Percentiles rank a stretch among this genome's conserved stretches.
These are phyloP conservation scores for Coreoperca whiteheadi DNA, from an alignment of 2,113 vertebrate genomes.

Conservation along the genomic window DNA sequence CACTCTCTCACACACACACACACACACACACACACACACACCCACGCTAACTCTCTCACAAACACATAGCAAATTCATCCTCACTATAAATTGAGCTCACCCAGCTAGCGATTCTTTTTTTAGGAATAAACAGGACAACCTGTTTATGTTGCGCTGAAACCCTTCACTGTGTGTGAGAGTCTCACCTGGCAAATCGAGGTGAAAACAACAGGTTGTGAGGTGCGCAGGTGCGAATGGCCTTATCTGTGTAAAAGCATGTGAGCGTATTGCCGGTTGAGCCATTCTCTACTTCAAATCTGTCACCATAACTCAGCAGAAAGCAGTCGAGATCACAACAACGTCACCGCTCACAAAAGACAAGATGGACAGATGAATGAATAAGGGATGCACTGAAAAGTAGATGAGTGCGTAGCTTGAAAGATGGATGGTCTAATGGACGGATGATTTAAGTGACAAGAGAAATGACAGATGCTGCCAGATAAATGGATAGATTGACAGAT, in stretches of 20 bases:
- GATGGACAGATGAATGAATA: conserved; percentile 64
- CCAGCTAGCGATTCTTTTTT: conserved; percentile 26
- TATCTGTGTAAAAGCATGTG: conserved; percentile 36
- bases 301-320: conserved; percentile 50
- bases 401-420: conserved; percentile 64
- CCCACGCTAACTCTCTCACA: conserved; percentile 16
- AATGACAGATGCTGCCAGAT: conserved; percentile 68
- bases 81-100: conserved; percentile 46
- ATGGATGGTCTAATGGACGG: conserved; percentile 68
- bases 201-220: background rate
- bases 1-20: conserved; percentile 46
- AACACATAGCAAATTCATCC: conserved; percentile 50
- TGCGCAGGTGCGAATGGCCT: conserved; percentile 62
- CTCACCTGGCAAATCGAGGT: too few species aligned
- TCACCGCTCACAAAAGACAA: conserved; percentile 56
- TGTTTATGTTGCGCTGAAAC: conserved; percentile 46
- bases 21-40: background rate
- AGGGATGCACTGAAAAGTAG: conserved; percentile 34
- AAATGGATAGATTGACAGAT: conserved; percentile 75
- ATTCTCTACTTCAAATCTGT: conserved; percentile 56
- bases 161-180: conserved; percentile 15
- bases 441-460: conserved; percentile 75
- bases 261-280: background rate
- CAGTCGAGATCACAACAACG: conserved; percentile 45
- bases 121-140: conserved; percentile 48